Conservation (phyloP, 2,888 invertebrate species). For the Cecidostiba fungosa region DNA sequence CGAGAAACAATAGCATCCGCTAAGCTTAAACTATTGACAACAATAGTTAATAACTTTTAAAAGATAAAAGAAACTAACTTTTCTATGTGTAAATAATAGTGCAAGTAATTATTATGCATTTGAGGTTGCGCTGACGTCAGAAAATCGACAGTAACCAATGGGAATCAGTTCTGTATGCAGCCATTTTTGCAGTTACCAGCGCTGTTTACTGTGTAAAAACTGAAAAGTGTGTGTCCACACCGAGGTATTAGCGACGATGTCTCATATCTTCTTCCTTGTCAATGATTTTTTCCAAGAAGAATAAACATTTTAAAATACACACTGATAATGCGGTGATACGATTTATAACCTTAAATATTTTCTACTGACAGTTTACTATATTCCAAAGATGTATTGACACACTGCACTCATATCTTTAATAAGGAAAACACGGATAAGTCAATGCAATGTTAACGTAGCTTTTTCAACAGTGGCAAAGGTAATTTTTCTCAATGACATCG, state of each 20-base stretch:
- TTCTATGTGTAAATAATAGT: background rate
- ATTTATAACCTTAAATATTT: constrained; percentile 30
- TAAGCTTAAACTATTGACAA: no score
- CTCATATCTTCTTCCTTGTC: constrained; percentile 26
- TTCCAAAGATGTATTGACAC: constrained; percentile 3
- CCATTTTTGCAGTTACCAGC: constrained; percentile 23
- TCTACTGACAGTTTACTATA: background rate
- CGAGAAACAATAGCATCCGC: no score
- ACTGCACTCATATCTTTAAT: background rate
- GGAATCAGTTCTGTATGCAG: background rate
- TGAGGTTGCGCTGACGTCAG: constrained; percentile 2
- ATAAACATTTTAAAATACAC: constrained; percentile 8
- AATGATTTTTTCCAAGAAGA: constrained; percentile 41
- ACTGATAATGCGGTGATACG: constrained; percentile 25
- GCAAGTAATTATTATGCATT: background rate
- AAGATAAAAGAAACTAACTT: background rate
- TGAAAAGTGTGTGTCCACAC: background rate
- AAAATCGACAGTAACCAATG: constrained; percentile 14
- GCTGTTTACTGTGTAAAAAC: constrained; percentile 25
- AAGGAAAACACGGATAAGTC: background rate
- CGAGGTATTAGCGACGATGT: background rate
- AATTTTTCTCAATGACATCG: constrained; percentile 22
- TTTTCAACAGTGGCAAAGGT: constrained; percentile 30
- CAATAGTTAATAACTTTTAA: background rate
- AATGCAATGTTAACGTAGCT: constrained; percentile 35